A percentile compares a stretch with the other conserved stretches of the same genome.
Conservation (phyloP, 2,113 vertebrate species). For the Glaucomys volans region DNA sequence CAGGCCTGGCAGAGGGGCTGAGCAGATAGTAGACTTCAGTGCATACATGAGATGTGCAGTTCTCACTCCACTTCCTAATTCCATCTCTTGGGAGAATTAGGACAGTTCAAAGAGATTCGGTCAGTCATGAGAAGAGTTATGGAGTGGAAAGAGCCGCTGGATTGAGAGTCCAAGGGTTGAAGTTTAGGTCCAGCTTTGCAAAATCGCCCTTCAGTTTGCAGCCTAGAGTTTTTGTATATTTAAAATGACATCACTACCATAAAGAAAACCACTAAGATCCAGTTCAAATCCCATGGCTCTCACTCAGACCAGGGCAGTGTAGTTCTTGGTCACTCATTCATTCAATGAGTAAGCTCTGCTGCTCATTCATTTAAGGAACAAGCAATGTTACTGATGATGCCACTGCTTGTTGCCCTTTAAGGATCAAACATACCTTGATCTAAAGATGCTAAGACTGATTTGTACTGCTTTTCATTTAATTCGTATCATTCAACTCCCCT, state of each 20-base stretch:
- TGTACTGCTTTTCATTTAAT: constrained; percentile 3
- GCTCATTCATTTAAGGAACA: background rate
- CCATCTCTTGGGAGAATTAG: background rate
- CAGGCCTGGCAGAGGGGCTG: too few relatives aligned
- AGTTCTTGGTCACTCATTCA: background rate
- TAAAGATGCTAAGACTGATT: background rate
- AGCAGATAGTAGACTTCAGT: background rate
- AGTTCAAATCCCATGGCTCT: background rate
- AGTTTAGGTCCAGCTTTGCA: background rate
- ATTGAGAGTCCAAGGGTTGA: fast-evolving
- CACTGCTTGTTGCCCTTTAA: background rate
- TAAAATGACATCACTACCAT: background rate
- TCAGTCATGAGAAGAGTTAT: background rate
- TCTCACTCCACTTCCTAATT: background rate
- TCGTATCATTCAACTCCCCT: background rate
- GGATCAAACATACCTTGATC: background rate
- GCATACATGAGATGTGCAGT: background rate
- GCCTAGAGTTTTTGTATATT: background rate
- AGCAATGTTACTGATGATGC: background rate
- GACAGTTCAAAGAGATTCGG: background rate
- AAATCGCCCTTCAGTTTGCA: background rate
- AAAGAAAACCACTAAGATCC: background rate
- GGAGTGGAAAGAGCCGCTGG: background rate
- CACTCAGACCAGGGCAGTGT: background rate
- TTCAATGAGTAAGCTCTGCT: background rate